Evolutionary conservation across 2,797 vertebrate genomes (phyloP).

Genomic region (Poeciliopsis turneri): DNA sequence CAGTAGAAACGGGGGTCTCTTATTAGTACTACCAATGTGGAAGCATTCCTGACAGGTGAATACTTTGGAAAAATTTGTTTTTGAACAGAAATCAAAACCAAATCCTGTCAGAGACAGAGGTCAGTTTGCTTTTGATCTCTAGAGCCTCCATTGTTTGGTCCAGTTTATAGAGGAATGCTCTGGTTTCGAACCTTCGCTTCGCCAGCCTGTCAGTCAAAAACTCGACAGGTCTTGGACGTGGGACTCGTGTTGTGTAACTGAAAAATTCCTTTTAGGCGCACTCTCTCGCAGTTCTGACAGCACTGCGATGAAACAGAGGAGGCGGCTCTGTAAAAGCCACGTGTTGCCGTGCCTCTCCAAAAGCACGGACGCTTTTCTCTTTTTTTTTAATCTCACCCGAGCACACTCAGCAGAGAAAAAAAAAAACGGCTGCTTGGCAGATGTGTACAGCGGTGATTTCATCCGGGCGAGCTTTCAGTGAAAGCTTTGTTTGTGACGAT

Average conservation of each 20-base stretch:
- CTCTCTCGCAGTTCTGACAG: conserved; percentile 13
- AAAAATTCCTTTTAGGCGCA: conserved; percentile 21
- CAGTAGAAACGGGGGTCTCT: conserved; percentile 14
- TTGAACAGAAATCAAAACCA: conserved; percentile 19
- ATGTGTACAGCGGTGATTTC: conserved; percentile 73
- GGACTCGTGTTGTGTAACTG: conserved; percentile 29
- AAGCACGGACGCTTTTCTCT: conserved; percentile 7
- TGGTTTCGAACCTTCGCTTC: conserved; percentile 51
- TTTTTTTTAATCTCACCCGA: conserved; percentile 46
- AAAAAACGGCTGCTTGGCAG: conserved; percentile 69
- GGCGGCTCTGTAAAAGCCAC: conserved; percentile 48
- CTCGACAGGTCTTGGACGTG: conserved; percentile 36
- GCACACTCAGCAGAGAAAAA: conserved; percentile 55
- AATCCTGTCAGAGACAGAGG: conserved; percentile 7
- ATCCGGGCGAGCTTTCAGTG: conserved; percentile 37
- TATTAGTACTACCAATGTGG: conserved; percentile 24
- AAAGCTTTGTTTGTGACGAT: conserved; percentile 56
- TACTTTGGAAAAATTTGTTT: conserved; percentile 31
- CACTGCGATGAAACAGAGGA: conserved; percentile 44
- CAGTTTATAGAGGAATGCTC: conserved; percentile 52
- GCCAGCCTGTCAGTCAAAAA: conserved; percentile 30
- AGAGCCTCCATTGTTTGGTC: conserved; percentile 23
- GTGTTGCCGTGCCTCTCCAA: conserved; percentile 33
- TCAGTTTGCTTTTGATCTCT: conserved; percentile 24
- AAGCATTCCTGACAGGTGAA: conserved; percentile 46